Evolutionary conservation across 2,888 invertebrate genomes (phyloP).

Genomic region (Cremastinae sp.): DNA sequence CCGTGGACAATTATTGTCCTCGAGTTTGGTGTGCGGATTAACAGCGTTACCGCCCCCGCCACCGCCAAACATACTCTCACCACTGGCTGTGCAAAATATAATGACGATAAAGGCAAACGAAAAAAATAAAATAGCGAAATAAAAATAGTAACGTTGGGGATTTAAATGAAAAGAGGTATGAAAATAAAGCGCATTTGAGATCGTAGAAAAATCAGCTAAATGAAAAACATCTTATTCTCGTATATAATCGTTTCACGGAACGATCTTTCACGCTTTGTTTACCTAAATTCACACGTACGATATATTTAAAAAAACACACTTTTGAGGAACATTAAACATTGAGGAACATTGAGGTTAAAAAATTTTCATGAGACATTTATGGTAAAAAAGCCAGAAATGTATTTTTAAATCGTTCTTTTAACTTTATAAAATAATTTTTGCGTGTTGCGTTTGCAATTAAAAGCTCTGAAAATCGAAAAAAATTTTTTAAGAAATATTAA

Average conservation of each 20-base stretch:
- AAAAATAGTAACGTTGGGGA: conserved; percentile 51
- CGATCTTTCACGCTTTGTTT: not conserved
- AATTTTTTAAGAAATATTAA: too few relatives aligned
- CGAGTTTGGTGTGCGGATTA: conserved; percentile 77
- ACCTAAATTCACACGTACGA: not conserved
- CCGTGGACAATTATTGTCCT: conserved; percentile 76
- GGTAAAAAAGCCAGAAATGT: too few relatives aligned
- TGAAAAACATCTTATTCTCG: too few relatives aligned
- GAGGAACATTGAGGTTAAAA: too few relatives aligned
- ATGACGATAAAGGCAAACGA: conserved; percentile 67
- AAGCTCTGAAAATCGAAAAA: too few relatives aligned
- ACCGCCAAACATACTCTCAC: conserved; percentile 78
- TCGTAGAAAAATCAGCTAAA: not conserved
- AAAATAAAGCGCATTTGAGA: conserved; percentile 17
- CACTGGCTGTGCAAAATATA: conserved; percentile 77
- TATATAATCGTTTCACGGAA: not conserved
- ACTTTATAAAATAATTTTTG: too few relatives aligned
- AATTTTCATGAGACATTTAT: too few relatives aligned
- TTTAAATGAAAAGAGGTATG: conserved; percentile 18
- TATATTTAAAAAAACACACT: too few relatives aligned
- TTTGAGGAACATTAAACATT: too few relatives aligned
- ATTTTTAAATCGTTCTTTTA: too few relatives aligned
- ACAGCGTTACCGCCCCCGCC: conserved; percentile 76
- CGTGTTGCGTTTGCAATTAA: too few relatives aligned
- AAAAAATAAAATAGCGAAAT: conserved; percentile 46